These are phyloP conservation scores for Ypsolopha scabrella DNA, from an alignment of 2,888 invertebrate species.

Conservation along the genomic window DNA sequence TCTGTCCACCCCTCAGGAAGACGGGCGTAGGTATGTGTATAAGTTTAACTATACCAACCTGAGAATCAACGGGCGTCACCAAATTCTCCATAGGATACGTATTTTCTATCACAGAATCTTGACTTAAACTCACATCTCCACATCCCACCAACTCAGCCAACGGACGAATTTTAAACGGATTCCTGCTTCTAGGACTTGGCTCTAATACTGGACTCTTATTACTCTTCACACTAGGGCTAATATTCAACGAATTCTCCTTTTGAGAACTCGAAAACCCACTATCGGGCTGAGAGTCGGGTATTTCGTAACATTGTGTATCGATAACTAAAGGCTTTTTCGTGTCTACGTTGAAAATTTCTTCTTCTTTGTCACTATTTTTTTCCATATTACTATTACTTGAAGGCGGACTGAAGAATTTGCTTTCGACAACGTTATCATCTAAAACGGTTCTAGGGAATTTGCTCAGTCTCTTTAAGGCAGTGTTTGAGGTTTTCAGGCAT, in stretches of 20 bases:
- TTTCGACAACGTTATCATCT: constrained; percentile 62
- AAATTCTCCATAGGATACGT: constrained; percentile 44
- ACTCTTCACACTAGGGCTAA: constrained; percentile 25
- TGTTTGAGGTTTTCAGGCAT: constrained; percentile 31
- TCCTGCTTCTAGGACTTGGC: constrained; percentile 26
- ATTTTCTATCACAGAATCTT: constrained; percentile 50
- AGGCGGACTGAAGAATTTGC: constrained; percentile 65
- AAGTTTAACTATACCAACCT: constrained; percentile 24
- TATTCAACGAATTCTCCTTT: constrained; percentile 39
- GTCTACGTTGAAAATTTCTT: constrained; percentile 5
- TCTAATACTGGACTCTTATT: constrained; percentile 35
- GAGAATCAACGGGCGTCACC: constrained; percentile 42
- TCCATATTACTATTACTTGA: background rate
- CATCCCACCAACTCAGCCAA: constrained; percentile 12
- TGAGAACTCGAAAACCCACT: constrained; percentile 23
- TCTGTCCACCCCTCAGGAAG: no score
- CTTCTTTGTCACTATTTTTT: constrained; percentile 16
- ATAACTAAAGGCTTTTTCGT: constrained; percentile 7
- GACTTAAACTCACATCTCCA: constrained; percentile 20
- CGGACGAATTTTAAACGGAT: constrained; percentile 22
- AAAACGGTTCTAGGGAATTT: constrained; percentile 60
- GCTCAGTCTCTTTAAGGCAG: constrained; percentile 55
- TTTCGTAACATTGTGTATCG: constrained; percentile 19
- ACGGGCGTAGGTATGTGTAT: no score
- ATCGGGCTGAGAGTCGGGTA: constrained; percentile 18